These are phyloP conservation scores for Leiothrix lutea DNA, from an alignment of 2,113 vertebrate genomes.

Conservation along the genomic window DNA sequence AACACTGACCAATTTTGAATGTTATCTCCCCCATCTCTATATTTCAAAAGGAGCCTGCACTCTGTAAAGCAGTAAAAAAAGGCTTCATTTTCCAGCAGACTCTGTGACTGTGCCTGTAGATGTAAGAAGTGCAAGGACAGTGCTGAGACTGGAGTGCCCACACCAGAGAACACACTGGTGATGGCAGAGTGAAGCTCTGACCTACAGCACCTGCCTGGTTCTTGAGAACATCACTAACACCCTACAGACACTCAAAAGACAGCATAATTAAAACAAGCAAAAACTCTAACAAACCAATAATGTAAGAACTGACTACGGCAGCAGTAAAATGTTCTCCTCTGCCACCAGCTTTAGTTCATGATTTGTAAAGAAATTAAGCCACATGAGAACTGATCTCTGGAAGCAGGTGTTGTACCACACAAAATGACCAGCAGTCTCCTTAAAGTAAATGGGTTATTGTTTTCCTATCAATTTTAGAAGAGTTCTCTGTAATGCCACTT, in stretches of 20 bases:
- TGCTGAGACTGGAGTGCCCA: accelerated
- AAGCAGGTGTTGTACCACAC: neutral
- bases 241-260: neutral
- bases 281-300: neutral
- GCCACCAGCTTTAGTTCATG: neutral
- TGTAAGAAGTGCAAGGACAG: neutral
- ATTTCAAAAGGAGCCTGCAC: neutral
- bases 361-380: neutral
- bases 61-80: neutral
- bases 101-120: neutral
- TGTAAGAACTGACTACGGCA: accelerated
- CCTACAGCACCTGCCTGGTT: neutral
- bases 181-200: neutral
- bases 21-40: neutral
- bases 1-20: neutral
- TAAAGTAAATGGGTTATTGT: neutral
- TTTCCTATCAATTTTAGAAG: neutral
- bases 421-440: neutral
- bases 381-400: neutral
- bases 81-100: neutral
- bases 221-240: neutral
- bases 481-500: neutral
- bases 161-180: neutral
- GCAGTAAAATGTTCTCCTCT: neutral
- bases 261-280: neutral